Evolutionary conservation across 2,113 vertebrate species (phyloP).

Genomic region (Chaetorhynchus papuensis): DNA sequence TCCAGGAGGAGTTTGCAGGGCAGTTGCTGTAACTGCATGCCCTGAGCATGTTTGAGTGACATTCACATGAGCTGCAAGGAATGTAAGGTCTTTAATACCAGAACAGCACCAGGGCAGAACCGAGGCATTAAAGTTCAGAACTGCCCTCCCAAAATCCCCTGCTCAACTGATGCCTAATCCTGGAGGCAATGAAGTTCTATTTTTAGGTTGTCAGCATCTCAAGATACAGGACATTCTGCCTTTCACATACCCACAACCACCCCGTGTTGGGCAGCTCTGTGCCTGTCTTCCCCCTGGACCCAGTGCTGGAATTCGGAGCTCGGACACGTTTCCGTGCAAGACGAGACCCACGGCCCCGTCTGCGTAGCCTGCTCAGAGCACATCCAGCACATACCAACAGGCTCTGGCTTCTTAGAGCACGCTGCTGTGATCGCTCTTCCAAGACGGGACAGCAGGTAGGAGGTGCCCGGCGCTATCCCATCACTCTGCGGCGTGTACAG

Average conservation of each 20-base stretch:
- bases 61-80: background rate
- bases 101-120: background rate
- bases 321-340: background rate
- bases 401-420: background rate
- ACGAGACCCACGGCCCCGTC: accelerated
- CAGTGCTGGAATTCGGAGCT: background rate
- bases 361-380: background rate
- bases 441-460: background rate
- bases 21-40: background rate
- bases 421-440: background rate
- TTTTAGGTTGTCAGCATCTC: background rate
- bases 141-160: background rate
- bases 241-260: background rate
- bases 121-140: background rate
- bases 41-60: background rate
- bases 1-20: background rate
- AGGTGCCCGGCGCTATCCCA: background rate
- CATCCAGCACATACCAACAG: background rate
- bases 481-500: background rate
- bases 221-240: constrained; percentile 15
- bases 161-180: background rate
- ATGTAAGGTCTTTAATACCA: background rate
- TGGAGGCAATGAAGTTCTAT: background rate
- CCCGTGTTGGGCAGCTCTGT: background rate
- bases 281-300: background rate